Evolutionary conservation across 1,140 invertebrate genomes (phyloP).

Genomic region (Brachionus paranguensis): DNA sequence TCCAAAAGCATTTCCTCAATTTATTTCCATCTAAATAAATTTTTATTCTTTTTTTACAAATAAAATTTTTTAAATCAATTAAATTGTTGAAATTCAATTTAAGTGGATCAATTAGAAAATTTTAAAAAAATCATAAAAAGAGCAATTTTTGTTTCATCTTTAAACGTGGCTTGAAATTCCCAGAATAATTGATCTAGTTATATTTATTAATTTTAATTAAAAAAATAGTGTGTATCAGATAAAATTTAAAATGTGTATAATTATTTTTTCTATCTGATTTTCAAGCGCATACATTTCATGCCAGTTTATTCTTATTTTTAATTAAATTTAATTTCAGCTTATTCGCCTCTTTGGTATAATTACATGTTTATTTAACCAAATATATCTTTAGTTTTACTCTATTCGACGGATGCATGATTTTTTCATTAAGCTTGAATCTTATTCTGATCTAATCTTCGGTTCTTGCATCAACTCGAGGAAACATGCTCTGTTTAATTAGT

Average conservation of each 20-base stretch:
- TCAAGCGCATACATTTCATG: background rate
- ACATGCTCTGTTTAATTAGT: background rate
- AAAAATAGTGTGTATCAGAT: background rate
- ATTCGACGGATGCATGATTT: background rate
- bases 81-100: no score
- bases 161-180: background rate
- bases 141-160: background rate
- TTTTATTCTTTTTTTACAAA: no score
- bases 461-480: background rate
- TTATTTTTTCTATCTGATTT: no score
- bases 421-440: background rate
- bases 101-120: no score
- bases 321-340: background rate
- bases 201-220: background rate
- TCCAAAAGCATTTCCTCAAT: slow-evolving; percentile 22
- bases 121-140: no score
- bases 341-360: background rate
- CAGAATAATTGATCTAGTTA: no score
- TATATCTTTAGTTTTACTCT: background rate
- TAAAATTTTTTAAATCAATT: no score
- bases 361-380: background rate
- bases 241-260: no score
- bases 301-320: background rate
- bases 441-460: background rate
- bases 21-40: background rate